Base-by-base conservation (phyloP, 2,888 invertebrate species). In the Parnassius glacialis region DNA sequence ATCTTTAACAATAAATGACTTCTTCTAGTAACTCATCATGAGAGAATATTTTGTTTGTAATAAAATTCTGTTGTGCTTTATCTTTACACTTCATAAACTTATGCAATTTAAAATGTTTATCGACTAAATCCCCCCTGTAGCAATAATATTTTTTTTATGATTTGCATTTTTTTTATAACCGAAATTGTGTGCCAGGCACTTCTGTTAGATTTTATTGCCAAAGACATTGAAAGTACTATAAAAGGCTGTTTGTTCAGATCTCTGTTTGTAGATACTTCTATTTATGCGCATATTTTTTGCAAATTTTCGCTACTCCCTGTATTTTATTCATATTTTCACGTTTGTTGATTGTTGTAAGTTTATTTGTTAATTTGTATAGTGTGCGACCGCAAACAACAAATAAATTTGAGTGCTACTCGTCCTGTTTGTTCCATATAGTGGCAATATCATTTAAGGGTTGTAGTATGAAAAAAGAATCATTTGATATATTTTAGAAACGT, bases 381-480 rank as follows among this genome's bases (percentile, higher is more conserved):
- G 65, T 16, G 64, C 62, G 62, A 67, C 65, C 64, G 64, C 67
- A 64, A 66, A 65, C 67, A 68, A 70, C 75, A 77, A 76, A 77
- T 78, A 80, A 76, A 79, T 76, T 79, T 76, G 69, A 65, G 60
- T 70, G 69, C 66, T 64, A 65, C 67, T 45, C 34, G 3, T 45
- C 45, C 16, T 16, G 16, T 16, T 41, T 45, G 9, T 1, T 9
- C 13, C 25, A 34, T 16, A 34, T 20, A 52, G 13, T 50, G 9
- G 10, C 20, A 20, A 16, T 50, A n/a, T 50, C 25, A 3, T 7
- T 25, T 2, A 25, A 25, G 16, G 16, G 16, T 1, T 16, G 16
- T 16, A 16, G 16, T 16, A 16, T 16, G 16, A 16, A 16, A 16
- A 16, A 16, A 16, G 16, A 16, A 1, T 16, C 16, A 16, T 16